These are phyloP conservation scores for Agrypnus murinus DNA, from an alignment of 2,888 invertebrate species.

Conservation along the genomic window DNA sequence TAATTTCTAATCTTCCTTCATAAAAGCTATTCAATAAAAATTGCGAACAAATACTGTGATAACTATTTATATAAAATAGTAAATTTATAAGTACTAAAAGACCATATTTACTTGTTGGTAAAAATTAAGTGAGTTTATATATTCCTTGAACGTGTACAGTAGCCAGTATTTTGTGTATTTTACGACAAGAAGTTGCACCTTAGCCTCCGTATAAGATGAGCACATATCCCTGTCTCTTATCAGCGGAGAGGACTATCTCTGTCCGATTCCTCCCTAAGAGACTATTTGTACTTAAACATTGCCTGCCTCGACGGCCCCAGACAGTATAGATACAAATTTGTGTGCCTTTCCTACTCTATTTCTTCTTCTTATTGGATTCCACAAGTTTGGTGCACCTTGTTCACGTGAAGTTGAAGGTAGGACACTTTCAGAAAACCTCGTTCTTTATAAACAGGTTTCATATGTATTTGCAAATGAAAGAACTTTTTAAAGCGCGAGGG, in stretches of 20 bases:
- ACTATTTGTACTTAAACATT: constrained; percentile 62
- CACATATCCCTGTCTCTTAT: constrained; percentile 62
- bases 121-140: constrained; percentile 49
- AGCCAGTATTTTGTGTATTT: constrained; percentile 68
- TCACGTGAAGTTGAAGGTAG: constrained; percentile 41
- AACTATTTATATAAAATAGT: constrained; percentile 37
- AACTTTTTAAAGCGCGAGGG: not conserved
- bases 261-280: constrained; percentile 57
- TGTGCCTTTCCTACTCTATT: constrained; percentile 60
- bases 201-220: constrained; percentile 62
- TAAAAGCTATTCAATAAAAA: constrained; percentile 18
- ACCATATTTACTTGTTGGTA: constrained; percentile 37
- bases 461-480: constrained; percentile 11
- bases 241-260: constrained; percentile 57
- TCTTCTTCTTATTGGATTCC: constrained; percentile 61
- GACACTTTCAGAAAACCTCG: constrained; percentile 24
- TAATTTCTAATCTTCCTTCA: too few relatives aligned
- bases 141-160: constrained; percentile 59
- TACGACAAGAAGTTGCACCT: constrained; percentile 66
- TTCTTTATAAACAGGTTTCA: constrained; percentile 24
- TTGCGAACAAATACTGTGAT: constrained; percentile 8
- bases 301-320: constrained; percentile 59
- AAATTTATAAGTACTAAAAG: constrained; percentile 43
- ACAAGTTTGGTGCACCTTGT: constrained; percentile 45
- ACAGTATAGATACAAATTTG: constrained; percentile 66